Base-by-base conservation (phyloP, 1,140 invertebrate genomes). In the Tenebrio molitor region DNA sequence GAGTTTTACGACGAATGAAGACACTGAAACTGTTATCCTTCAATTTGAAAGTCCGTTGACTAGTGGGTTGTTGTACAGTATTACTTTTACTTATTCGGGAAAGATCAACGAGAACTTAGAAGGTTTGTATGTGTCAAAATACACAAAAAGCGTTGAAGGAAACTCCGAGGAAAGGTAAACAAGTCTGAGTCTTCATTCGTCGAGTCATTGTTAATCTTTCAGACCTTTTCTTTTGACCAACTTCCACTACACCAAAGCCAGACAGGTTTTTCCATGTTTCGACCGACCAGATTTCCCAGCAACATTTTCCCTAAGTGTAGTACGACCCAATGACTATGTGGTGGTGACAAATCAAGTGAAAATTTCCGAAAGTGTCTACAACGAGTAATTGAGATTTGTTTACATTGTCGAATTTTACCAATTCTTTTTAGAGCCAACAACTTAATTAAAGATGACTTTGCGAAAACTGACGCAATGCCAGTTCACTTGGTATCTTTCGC, bases 241-340 rank as follows among this genome's bases (percentile, higher is more conserved):
- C 15, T 58, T 58, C 6, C 21, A 58, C 2, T 58, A 29, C 50
- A 14, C n/a, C 21, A 58, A 58, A 14, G 50, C 50, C 10, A 21
- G 50, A 29, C 50, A 58, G 29, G 50, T 58, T 12, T 58, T 58
- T 15, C 50, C 50, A 2, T 58, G 50, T 8, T 58, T 58, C 8
- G 50, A 58, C 23, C 21, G 29, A 14, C 23, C 23, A 14, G 10
- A 0, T 5, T 29, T 14, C 8, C 8, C 19, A 5, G 16, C 50
- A 15, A 58, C 50, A 0, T 58, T 29, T 29, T 19, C 50, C n/a
- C 15, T 58, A 25, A 58, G 4, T 58, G 2, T 58, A 0, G 2
- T 33, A 1, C 21, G 23, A 6, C 21, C 50, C 3, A 58, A 58
- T 14, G 23, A 58, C 3, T 58, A 29, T 58, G 4, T 8, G 21